phyloP scores from a whole-genome alignment of 2,113 vertebrate genomes.

The Corvus hawaiiensis region DNA sequence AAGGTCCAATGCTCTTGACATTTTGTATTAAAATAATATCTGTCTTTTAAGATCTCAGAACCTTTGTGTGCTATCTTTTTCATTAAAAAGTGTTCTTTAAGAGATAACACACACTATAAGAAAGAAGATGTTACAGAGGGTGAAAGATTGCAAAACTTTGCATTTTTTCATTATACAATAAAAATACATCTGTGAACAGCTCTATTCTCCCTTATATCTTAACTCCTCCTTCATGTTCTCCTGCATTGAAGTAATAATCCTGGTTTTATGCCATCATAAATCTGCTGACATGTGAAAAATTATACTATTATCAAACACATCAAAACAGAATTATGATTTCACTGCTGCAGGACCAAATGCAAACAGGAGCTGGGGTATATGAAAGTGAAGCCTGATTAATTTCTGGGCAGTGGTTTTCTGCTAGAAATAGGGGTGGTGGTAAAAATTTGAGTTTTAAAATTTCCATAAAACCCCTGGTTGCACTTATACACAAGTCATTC shows the following conservation, averaged over 20 bases:
- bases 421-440: not conserved
- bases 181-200: conserved; percentile 18
- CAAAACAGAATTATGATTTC: conserved; percentile 47
- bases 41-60: not conserved
- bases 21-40: conserved; percentile 39
- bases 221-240: conserved; percentile 24
- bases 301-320: conserved; percentile 48
- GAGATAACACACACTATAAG: not conserved
- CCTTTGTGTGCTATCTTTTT: not conserved
- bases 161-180: not conserved
- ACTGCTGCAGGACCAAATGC: conserved; percentile 4
- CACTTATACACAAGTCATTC: not conserved
- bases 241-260: conserved; percentile 48
- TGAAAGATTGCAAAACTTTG: not conserved
- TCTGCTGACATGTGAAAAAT: conserved; percentile 61
- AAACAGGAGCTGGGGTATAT: not conserved
- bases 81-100: not conserved
- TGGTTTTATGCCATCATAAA: conserved; percentile 57
- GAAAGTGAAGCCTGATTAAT: conserved; percentile 22
- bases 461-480: not conserved
- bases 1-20: conserved; percentile 24
- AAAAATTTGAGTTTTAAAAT: not conserved
- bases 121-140: not conserved
- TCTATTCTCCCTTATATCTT: not conserved
- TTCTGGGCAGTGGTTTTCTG: not conserved